Base-by-base conservation (phyloP, 2,113 vertebrate genomes). In the Rhinolophus ferrumequinum region DNA sequence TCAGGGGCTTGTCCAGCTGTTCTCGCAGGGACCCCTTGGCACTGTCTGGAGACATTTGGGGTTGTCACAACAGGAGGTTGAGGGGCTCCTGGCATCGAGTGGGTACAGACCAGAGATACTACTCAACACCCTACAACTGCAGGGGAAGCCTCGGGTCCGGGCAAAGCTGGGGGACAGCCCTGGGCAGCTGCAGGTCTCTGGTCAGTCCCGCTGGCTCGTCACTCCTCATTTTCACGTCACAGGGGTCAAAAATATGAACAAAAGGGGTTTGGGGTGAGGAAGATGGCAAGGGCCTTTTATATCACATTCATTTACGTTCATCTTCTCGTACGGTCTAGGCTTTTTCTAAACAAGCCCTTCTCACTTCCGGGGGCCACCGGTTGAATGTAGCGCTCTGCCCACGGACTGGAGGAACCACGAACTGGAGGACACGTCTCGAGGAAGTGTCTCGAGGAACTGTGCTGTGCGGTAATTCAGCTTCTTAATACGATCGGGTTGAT, bases 101-200 rank as follows among this genome's bases (percentile, higher is more conserved):
- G 12, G 28, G 41, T 2, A 18, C 64, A 75, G 19, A 9, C 28
- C 35, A 70, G 38, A 47, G 38, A 13, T 1, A 1, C 22, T 21
- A 7, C 33, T 1, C 41, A 6, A 13, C 1, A 1, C 2, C 58
- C 58, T 9, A 5, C 22, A 21, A 8, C 1, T 9, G 70, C 8
- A 73, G 16, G 66, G 24, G 28, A 15, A 28, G 44, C n/a, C 54
- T 60, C n/a, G 6, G 14, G 38, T 26, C 24, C n/a, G 4, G 33
- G 88, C 41, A 28, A 10, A 11, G 44, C 8, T 3, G 15, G 24
- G 50, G 44, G 60, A 24, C 83, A 18, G 58, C 6, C 19, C 44
- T 9, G 3, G 44, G 60, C 38, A 8, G 75, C 50, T 5, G 6
- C 30, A 21, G 67, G 81, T 13, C 62, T 28, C 67, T 5, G 18